These are phyloP conservation scores for Anguilla pacifica DNA, from an alignment of 2,797 vertebrate species.

Conservation along the genomic window DNA sequence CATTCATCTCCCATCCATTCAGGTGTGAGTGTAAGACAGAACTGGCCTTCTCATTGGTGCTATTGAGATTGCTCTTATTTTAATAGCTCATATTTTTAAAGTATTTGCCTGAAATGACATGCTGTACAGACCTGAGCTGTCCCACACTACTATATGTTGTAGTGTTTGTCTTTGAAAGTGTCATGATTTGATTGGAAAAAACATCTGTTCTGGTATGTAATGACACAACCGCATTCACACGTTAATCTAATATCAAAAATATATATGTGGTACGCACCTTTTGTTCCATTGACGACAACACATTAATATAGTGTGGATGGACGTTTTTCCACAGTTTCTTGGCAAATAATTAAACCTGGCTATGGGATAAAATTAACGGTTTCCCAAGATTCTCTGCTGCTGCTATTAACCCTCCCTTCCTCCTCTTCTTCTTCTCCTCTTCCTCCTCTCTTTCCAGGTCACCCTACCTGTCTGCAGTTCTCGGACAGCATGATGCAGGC, in stretches of 20 bases:
- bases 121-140: not conserved
- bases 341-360: not conserved
- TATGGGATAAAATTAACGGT: not conserved
- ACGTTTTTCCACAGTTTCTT: not conserved
- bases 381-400: not conserved
- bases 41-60: not conserved
- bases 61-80: not conserved
- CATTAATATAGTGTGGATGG: not conserved
- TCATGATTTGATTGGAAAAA: not conserved
- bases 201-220: not conserved
- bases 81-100: not conserved
- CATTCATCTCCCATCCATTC: not conserved
- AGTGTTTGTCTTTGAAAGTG: not conserved
- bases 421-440: not conserved
- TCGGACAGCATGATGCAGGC: conserved; percentile 98
- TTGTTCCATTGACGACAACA: not conserved
- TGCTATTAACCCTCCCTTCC: not conserved
- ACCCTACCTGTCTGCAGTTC: conserved; percentile 97
- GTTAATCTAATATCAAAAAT: not conserved
- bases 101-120: not conserved
- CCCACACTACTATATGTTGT: not conserved
- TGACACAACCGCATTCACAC: not conserved
- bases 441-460: conserved; percentile 71
- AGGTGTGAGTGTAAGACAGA: too few species aligned
- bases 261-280: not conserved